Percentiles rank a stretch among this genome's conserved stretches.
phyloP scores from a whole-genome alignment of 2,797 vertebrate species.

The Acestrorhynchus altus region DNA sequence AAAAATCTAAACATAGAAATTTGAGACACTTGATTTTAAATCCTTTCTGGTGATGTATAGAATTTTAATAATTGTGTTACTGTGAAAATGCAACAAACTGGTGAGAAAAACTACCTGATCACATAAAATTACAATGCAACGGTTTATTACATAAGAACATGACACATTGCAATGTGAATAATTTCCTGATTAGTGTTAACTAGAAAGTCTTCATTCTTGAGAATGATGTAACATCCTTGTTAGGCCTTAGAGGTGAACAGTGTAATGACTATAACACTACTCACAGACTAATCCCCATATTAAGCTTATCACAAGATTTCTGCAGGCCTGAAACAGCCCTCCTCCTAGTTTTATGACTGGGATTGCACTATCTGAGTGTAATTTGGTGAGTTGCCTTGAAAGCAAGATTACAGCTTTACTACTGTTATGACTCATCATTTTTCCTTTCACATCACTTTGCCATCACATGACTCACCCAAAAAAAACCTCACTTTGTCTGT shows the following conservation, averaged over 20 bases:
- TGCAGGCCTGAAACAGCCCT: not conserved
- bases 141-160: no score
- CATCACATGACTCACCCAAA: not conserved
- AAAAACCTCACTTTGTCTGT: not conserved
- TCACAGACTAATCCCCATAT: not conserved
- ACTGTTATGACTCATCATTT: constrained; percentile 30
- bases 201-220: not conserved
- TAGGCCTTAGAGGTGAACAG: not conserved
- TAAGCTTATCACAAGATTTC: constrained; percentile 10
- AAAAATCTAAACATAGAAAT: no score
- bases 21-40: no score
- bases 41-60: no score
- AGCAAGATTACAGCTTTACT: constrained; percentile 20
- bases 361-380: not conserved
- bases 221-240: not conserved
- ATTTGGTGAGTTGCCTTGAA: constrained; percentile 11
- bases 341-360: not conserved
- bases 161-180: no score
- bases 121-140: no score
- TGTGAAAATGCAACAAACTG: no score
- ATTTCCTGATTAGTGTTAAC: no score
- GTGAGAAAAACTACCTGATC: no score
- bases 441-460: not conserved
- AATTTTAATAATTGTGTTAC: no score
- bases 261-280: not conserved